phyloP scores from a whole-genome alignment of 2,113 vertebrate species.

The Gallinago paraguaiae region DNA sequence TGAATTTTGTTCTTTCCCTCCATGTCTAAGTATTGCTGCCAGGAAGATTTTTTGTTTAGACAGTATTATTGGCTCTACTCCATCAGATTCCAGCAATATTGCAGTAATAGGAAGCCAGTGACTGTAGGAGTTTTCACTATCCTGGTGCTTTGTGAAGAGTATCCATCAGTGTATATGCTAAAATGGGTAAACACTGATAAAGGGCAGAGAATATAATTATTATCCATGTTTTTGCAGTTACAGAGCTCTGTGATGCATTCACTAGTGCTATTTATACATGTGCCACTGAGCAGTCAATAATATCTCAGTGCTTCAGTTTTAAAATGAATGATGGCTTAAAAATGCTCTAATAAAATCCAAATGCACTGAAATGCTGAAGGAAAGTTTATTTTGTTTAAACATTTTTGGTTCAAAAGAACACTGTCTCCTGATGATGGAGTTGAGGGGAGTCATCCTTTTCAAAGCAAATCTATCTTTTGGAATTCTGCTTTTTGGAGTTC shows the following conservation, averaged over 20 bases:
- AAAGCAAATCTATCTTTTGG: not conserved
- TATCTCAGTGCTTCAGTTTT: not conserved
- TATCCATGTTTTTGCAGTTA: slow-evolving; percentile 3
- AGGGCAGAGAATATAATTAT: not conserved
- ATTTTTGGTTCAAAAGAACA: not conserved
- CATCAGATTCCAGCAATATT: not conserved
- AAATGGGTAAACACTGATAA: not conserved
- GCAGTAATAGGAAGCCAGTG: not conserved
- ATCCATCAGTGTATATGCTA: not conserved
- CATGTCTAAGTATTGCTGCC: not conserved
- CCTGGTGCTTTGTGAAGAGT: not conserved
- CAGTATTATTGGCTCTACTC: not conserved
- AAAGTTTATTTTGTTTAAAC: not conserved
- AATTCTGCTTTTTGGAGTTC: not conserved
- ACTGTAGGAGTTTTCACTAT: not conserved
- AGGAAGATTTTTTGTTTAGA: not conserved
- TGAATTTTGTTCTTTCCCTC: not conserved
- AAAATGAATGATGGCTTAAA: not conserved
- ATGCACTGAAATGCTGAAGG: not conserved
- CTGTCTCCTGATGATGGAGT: not conserved
- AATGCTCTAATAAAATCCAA: not conserved
- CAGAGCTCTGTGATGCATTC: not conserved
- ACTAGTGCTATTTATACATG: not conserved
- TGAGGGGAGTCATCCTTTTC: not conserved
- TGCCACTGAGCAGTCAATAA: slow-evolving; percentile 3